Evolutionary conservation across 2,113 vertebrate species (phyloP).

Genomic region (Hipposideros armiger): DNA sequence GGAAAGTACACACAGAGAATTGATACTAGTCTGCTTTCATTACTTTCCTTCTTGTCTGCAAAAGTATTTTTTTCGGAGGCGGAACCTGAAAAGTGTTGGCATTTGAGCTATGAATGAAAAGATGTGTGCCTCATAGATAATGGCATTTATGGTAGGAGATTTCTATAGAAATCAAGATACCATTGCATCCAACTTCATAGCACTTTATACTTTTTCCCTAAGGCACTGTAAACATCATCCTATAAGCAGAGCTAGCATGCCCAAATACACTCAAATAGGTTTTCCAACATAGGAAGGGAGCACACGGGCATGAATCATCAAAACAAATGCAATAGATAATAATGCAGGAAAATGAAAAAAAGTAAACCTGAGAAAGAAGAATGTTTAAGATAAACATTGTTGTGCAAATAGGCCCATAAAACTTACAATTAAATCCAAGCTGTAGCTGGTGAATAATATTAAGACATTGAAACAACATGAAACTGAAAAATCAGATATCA

Average conservation of each 20-base stretch:
- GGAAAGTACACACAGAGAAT: background rate
- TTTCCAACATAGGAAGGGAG: background rate
- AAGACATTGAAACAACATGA: background rate
- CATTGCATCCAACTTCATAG: background rate
- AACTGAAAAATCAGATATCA: background rate
- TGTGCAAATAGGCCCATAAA: background rate
- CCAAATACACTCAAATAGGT: background rate
- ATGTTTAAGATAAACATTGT: background rate
- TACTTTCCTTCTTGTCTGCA: background rate
- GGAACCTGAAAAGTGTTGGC: background rate
- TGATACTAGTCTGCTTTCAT: background rate
- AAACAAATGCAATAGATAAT: background rate
- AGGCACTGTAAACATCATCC: background rate
- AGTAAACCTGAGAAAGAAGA: background rate
- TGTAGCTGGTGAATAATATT: background rate
- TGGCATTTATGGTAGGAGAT: background rate
- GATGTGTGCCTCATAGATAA: background rate
- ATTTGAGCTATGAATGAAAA: constrained; percentile 15
- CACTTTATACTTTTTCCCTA: background rate
- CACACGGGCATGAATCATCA: background rate
- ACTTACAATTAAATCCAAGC: background rate
- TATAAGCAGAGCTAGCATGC: background rate
- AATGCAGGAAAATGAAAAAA: background rate
- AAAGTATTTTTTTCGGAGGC: background rate
- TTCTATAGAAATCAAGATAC: background rate